Evolutionary conservation across 2,797 vertebrate genomes (phyloP).

Genomic region (Sebastes oblongus): DNA sequence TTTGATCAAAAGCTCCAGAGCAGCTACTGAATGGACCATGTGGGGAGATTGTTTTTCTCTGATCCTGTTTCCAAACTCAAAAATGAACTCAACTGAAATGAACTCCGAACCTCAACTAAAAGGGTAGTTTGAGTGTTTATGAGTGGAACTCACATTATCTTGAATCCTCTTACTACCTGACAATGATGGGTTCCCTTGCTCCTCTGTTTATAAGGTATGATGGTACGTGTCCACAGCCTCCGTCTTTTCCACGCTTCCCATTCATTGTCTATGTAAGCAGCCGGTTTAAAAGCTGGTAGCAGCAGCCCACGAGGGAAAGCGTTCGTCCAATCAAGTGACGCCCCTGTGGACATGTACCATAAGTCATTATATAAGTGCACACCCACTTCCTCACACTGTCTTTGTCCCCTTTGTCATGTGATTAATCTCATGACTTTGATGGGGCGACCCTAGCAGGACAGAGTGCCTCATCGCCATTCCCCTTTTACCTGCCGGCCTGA

Average conservation of each 20-base stretch:
- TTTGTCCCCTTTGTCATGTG: conserved; percentile 19
- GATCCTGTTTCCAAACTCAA: not conserved
- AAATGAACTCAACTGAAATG: not conserved
- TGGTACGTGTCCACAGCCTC: no score
- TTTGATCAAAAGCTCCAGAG: not conserved
- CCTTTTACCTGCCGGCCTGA: not conserved
- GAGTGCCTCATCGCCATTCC: conserved; percentile 7
- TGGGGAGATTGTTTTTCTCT: not conserved
- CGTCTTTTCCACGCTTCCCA: no score
- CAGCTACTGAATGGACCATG: not conserved
- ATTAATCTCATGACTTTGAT: conserved; percentile 2
- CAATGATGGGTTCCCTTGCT: not conserved
- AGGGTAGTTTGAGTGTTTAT: not conserved
- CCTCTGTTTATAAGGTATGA: not conserved
- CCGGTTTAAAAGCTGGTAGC: no score
- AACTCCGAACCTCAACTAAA: not conserved
- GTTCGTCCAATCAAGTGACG: no score
- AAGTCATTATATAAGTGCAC: not conserved
- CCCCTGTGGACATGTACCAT: no score
- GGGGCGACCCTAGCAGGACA: conserved; percentile 13
- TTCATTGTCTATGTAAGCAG: no score
- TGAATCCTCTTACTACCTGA: not conserved
- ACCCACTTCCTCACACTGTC: not conserved
- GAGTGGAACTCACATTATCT: not conserved
- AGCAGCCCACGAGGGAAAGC: no score